These are phyloP conservation scores for Pteronotus mesoamericanus DNA, from an alignment of 2,797 vertebrate species.

Conservation along the genomic window DNA sequence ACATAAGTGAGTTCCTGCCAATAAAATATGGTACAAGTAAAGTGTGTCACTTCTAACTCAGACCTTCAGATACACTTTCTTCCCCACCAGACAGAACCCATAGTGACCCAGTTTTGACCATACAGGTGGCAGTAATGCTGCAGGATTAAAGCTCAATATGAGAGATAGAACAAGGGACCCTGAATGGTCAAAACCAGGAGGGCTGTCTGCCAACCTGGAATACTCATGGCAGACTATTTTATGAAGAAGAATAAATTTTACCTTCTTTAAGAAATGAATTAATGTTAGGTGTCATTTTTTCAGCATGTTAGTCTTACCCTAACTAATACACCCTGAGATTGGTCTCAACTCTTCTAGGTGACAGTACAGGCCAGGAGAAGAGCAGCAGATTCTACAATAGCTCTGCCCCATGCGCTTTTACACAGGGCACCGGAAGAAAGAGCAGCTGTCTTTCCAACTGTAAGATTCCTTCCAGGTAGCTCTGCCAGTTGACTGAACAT, in stretches of 20 bases:
- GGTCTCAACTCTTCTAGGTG: not conserved
- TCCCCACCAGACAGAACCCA: not conserved
- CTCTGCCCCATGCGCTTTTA: not conserved
- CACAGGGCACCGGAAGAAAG: not conserved
- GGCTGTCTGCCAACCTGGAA: not conserved
- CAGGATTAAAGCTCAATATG: not conserved
- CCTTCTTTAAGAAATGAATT: not conserved
- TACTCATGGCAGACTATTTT: not conserved
- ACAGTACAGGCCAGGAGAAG: not conserved
- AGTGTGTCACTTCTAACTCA: not conserved
- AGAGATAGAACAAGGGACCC: not conserved
- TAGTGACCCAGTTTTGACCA: not conserved
- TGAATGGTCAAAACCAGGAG: not conserved
- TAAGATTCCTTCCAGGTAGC: not conserved
- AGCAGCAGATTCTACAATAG: not conserved
- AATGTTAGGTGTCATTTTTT: not conserved
- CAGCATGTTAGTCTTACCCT: not conserved
- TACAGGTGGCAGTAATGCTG: not conserved
- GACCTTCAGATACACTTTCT: not conserved
- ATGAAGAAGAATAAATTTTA: not conserved
- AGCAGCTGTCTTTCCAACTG: not conserved
- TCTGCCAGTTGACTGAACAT: not conserved
- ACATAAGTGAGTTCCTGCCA: not conserved
- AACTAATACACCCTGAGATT: not conserved
- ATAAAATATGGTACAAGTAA: not conserved